Evolutionary conservation across 2,888 invertebrate species (phyloP), one percentile per base, ranked within the genome.

Genomic region (Agrotis ipsilon): DNA sequence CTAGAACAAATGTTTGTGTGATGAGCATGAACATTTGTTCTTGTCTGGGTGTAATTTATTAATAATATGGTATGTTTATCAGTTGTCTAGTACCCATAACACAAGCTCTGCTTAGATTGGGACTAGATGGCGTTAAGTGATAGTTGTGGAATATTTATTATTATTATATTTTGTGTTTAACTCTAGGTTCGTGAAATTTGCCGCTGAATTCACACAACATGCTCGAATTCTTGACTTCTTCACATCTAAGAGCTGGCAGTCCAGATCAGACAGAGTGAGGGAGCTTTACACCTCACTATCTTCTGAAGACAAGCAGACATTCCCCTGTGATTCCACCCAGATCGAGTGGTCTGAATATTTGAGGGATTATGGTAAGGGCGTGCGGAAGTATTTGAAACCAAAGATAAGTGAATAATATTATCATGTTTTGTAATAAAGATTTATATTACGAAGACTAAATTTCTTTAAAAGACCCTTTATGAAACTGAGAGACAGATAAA

Each of bases 331-430:
- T 90, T 97, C 98, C 27, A 96, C 96, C 74, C 96, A 97, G 90
- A 97, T 99, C 78, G 96, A 98, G 88, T 99, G 99, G 99, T 96
- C 97, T 43, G 96, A 97, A 45, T 99, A 98, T 91, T 96, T 98
- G 82, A 97, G 98, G 90, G 97, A 97, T 87, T 99, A 98, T 90
- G 97, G 98, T 61, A 94, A 98, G 86, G 99, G 99, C 71, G 98
- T 98, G 88, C 3, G 43, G 13, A 70, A 13, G n/a, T 69, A 77
- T 32, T 60, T 73, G 16, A 58, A 57, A 14, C 46, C 57, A 9
- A 18, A 9, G 3, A 3, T 39, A 0, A 49, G 39, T 7, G 0
- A 39, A 39, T 11, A 39, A 39, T 11, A 24, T 39, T 39, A 39
- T 39, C 9, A 39, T 39, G 39, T 11, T n/a, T 16, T 4, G 3